These are phyloP conservation scores for Philaethria dido DNA, from an alignment of 2,888 invertebrate species.

Conservation along the genomic window DNA sequence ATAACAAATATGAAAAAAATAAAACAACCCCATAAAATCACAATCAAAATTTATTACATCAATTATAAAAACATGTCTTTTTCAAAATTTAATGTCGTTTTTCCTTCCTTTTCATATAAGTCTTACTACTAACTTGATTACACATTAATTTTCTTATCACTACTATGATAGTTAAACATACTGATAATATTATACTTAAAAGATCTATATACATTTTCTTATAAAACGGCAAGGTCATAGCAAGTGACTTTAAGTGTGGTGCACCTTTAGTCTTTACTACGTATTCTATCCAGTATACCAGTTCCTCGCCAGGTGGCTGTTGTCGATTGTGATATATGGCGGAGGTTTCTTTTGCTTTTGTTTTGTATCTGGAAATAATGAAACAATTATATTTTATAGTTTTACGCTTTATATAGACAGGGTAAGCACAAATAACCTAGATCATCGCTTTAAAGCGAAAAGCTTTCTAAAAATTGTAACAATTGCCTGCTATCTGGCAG, in stretches of 20 bases:
- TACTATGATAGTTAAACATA: background rate
- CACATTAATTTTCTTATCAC: background rate
- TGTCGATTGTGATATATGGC: slow-evolving; percentile 49
- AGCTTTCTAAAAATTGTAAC: too few relatives aligned
- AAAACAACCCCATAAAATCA: background rate
- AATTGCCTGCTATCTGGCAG: too few relatives aligned
- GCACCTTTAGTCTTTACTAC: slow-evolving; percentile 48
- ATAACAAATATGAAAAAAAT: background rate
- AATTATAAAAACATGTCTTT: background rate
- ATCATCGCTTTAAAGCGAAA: too few relatives aligned
- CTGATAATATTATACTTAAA: background rate
- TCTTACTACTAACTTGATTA: background rate
- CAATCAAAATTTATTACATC: slow-evolving; percentile 2
- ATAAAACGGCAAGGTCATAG: background rate
- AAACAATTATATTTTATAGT: background rate
- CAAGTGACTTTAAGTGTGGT: slow-evolving; percentile 45
- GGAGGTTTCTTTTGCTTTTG: slow-evolving; percentile 46
- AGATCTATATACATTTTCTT: slow-evolving; percentile 2
- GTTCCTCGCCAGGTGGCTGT: slow-evolving; percentile 49
- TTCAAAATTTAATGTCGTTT: background rate
- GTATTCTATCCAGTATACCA: slow-evolving; percentile 61
- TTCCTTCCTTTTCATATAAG: background rate
- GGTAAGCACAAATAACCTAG: too few relatives aligned
- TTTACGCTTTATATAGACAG: too few relatives aligned
- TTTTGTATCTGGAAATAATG: slow-evolving; percentile 48